A percentile compares a stretch with the other conserved stretches of the same genome.
phyloP scores from a whole-genome alignment of 2,797 vertebrate species.

The Arnoldichthys spilopterus region DNA sequence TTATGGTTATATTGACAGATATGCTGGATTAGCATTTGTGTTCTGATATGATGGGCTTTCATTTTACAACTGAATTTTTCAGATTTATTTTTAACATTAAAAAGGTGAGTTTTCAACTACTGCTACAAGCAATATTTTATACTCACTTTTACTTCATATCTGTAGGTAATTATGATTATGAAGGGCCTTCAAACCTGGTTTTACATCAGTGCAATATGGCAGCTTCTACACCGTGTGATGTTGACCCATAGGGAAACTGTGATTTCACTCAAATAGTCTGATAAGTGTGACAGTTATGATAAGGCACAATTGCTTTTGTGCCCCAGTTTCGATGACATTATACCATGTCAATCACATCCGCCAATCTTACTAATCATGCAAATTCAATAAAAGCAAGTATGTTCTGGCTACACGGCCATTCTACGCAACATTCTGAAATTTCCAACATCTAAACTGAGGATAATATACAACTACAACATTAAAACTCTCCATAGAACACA shows the following conservation, averaged over 20 bases:
- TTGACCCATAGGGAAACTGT: constrained; percentile 26
- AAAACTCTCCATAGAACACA: not conserved
- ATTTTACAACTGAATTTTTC: not conserved
- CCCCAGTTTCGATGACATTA: constrained; percentile 28
- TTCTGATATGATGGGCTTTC: not conserved
- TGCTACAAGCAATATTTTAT: not conserved
- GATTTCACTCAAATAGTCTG: constrained; percentile 30
- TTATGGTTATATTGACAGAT: not conserved
- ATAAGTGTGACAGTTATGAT: constrained; percentile 37
- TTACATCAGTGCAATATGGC: not conserved
- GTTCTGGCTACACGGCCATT: constrained; percentile 1
- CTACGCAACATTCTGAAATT: constrained; percentile 11
- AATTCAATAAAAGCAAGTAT: constrained; percentile 33
- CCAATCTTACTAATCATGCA: constrained; percentile 45
- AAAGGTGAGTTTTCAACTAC: not conserved
- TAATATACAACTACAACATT: not conserved
- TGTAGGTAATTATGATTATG: not conserved
- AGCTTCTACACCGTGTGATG: not conserved
- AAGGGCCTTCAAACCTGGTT: not conserved
- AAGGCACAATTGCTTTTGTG: constrained; percentile 35
- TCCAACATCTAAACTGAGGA: not conserved
- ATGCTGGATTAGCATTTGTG: constrained; percentile 13
- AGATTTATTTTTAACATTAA: not conserved
- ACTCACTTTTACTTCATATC: not conserved
- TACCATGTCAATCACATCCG: constrained; percentile 25